phyloP scores from a whole-genome alignment of 2,797 vertebrate genomes.

The Hypotaenidia okinawae region DNA sequence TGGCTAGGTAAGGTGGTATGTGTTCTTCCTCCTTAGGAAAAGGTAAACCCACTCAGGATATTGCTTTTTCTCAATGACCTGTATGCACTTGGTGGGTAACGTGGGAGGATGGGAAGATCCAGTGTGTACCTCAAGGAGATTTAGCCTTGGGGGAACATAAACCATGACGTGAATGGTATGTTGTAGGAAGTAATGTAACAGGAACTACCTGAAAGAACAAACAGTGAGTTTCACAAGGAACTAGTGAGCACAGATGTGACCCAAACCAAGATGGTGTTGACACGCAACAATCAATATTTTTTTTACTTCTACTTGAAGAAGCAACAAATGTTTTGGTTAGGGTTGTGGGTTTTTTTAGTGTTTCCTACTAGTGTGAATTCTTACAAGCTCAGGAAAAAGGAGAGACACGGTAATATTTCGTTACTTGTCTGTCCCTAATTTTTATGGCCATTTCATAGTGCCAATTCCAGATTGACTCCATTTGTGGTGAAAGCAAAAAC shows the following conservation, averaged over 20 bases:
- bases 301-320: not conserved
- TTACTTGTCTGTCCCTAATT: not conserved
- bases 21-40: not conserved
- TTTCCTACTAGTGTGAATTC: not conserved
- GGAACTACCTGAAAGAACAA: not conserved
- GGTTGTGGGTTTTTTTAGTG: not conserved
- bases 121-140: no score
- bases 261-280: not conserved
- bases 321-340: not conserved
- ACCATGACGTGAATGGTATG: not conserved
- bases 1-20: not conserved
- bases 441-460: not conserved
- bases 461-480: not conserved
- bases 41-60: not conserved
- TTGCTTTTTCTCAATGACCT: not conserved
- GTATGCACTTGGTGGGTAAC: not conserved
- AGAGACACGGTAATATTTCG: not conserved
- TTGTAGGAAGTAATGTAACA: not conserved
- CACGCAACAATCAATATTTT: not conserved
- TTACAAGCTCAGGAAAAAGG: not conserved
- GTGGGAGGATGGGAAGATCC: not conserved
- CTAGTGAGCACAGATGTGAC: not conserved
- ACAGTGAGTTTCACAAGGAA: not conserved
- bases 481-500: not conserved
- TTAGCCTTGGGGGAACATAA: not conserved